Percentiles rank a stretch among this genome's conserved stretches.
Evolutionary conservation across 2,797 vertebrate genomes (phyloP).

Genomic region (Pantherophis vulpinus): DNA sequence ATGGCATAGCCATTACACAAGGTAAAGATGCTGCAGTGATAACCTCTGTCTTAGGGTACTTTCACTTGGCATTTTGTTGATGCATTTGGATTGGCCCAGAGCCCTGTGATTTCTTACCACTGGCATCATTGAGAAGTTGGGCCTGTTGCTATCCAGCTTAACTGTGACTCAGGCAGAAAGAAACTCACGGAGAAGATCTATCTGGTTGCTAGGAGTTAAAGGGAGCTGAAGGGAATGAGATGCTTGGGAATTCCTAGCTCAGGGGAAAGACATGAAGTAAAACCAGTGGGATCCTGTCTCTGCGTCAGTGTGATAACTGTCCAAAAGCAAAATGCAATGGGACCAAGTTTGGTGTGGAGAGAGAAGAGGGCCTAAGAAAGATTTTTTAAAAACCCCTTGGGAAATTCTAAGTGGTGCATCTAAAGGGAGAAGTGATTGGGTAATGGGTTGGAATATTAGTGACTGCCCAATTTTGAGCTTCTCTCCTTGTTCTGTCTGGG

Average conservation of each 20-base stretch:
- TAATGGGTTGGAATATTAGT: background rate
- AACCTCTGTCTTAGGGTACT: background rate
- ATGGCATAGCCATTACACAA: conserved; percentile 89
- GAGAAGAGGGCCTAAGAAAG: background rate
- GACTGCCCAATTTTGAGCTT: background rate
- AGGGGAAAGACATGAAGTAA: background rate
- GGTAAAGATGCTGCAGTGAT: conserved; percentile 59
- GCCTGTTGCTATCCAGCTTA: background rate
- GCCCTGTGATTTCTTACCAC: background rate
- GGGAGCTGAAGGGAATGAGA: background rate
- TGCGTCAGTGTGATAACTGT: background rate
- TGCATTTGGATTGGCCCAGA: background rate
- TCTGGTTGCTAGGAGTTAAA: background rate
- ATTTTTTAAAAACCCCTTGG: background rate
- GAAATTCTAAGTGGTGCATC: background rate
- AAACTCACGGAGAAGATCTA: background rate
- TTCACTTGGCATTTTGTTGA: background rate
- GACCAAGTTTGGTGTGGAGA: background rate
- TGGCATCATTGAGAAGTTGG: background rate
- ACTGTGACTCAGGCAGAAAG: background rate
- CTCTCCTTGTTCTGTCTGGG: background rate
- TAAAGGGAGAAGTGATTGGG: background rate
- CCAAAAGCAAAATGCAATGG: background rate
- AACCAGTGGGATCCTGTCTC: background rate
- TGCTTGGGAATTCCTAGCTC: background rate